Base-by-base conservation (phyloP, 1,140 invertebrate genomes). In the Adoxophyes honmai region DNA sequence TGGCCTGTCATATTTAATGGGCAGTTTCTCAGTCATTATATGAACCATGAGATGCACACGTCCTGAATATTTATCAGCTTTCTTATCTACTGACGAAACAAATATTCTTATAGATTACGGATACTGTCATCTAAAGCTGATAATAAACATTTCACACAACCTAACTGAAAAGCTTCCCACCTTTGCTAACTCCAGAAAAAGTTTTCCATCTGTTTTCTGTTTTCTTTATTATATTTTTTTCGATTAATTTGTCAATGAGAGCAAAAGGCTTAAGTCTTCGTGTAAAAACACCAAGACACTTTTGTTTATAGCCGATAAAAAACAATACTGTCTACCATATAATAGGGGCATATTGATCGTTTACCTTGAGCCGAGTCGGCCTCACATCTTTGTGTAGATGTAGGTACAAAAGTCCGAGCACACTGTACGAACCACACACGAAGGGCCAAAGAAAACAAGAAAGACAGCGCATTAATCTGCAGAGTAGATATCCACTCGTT, bases 1-100 rank as follows among this genome's bases (percentile, higher is more conserved):
- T 81, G 73, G 80, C 78, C 75, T 81, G 83, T 88, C 83, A 86
- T 86, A 88, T 83, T 82, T 86, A 88, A 84, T 85, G 78, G 85
- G 61, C 68, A 78, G 72, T 78, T 81, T 81, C 75, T 80, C 75
- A 75, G 68, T 52, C 70, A 60, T 65, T 70, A 59, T 71, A 70
- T 78, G 62, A 70, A 67, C 59, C 62, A 75, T 55, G 71, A 73
- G 70, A 59, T 62, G 64, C 48, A 63, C 70, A 68, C 67, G 69
- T 69, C 68, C 70, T 76, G 68, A 75, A 75, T 78, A 70, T 71
- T 78, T 68, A 79, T 69, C 52, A 60, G 34, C 14, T 15, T 34
- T 38, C 39, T 33, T 16, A 28, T 52, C 48, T 28, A 11, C 44
- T 44, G 9, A 10, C 39, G 18, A 18, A 44, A 10, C 16, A 28